Conservation (phyloP, 2,797 vertebrate genomes). For the Myotis findleyi region DNA sequence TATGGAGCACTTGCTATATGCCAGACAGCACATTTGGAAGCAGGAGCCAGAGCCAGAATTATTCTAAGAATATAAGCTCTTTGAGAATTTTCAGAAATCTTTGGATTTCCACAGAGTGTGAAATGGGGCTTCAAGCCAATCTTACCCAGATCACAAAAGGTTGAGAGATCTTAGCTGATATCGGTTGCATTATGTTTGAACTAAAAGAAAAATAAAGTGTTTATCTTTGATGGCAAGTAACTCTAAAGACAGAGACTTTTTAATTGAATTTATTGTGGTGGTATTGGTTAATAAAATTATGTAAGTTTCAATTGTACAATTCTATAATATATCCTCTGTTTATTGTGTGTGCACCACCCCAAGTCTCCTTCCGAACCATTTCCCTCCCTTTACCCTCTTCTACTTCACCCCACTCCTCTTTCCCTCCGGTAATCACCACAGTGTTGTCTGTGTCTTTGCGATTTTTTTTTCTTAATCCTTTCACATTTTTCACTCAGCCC, state of each 20-base stretch:
- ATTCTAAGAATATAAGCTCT: not conserved
- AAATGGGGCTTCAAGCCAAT: not conserved
- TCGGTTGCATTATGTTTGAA: not conserved
- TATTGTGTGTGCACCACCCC: too few relatives aligned
- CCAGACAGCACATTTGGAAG: not conserved
- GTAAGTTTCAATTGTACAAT: too few relatives aligned
- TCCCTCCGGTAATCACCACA: not conserved
- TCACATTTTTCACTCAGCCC: too few relatives aligned
- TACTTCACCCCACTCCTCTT: too few relatives aligned
- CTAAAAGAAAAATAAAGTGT: not conserved
- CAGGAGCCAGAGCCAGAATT: not conserved
- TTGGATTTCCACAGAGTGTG: not conserved
- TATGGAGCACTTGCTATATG: not conserved
- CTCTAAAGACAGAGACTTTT: not conserved
- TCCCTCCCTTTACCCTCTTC: not conserved
- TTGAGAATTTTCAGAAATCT: slow-evolving; percentile 4
- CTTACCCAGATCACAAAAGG: not conserved
- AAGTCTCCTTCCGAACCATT: not conserved
- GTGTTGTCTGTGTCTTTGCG: not conserved
- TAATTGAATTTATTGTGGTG: not conserved
- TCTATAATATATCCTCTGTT: too few relatives aligned
- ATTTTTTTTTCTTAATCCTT: too few relatives aligned
- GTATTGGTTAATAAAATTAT: not conserved
- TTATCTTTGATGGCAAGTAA: not conserved
- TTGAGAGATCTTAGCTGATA: not conserved